phyloP scores from a whole-genome alignment of 2,113 vertebrate species.

The Saccopteryx bilineata region DNA sequence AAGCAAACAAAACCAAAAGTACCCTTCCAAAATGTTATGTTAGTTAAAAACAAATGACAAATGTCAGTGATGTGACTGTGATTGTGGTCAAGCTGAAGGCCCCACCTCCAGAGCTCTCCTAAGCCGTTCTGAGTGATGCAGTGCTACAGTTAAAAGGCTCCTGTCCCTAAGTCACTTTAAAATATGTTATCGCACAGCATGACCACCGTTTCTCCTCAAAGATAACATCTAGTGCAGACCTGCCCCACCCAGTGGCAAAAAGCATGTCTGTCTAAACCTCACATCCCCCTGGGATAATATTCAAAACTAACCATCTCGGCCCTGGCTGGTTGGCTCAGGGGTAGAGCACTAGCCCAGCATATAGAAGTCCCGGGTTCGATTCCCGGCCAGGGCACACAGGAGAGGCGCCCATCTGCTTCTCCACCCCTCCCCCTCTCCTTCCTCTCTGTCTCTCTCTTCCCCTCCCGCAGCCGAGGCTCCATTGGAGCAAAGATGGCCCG shows the following conservation, averaged over 20 bases:
- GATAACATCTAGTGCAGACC: background rate
- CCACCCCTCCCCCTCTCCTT: no score
- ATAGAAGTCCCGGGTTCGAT: no score
- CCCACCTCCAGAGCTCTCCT: background rate
- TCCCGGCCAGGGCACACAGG: no score
- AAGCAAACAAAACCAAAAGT: conserved; percentile 67
- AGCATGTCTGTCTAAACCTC: background rate
- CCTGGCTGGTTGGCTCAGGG: no score
- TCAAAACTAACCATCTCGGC: background rate
- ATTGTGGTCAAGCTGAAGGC: background rate
- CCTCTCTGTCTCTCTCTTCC: no score
- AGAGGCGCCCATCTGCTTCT: no score
- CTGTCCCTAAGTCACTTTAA: background rate
- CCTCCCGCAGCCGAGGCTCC: no score
- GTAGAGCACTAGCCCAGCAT: no score
- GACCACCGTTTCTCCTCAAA: background rate
- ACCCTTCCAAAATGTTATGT: background rate
- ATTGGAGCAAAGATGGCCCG: no score
- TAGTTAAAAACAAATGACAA: background rate
- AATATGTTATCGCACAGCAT: accelerated
- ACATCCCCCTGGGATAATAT: background rate
- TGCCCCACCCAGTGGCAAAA: background rate
- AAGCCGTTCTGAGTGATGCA: background rate
- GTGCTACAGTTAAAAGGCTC: no score
- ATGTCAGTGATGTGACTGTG: no score